Conservation (phyloP, 2,888 invertebrate species). For the Kuschelorhynchus macadamiae region DNA sequence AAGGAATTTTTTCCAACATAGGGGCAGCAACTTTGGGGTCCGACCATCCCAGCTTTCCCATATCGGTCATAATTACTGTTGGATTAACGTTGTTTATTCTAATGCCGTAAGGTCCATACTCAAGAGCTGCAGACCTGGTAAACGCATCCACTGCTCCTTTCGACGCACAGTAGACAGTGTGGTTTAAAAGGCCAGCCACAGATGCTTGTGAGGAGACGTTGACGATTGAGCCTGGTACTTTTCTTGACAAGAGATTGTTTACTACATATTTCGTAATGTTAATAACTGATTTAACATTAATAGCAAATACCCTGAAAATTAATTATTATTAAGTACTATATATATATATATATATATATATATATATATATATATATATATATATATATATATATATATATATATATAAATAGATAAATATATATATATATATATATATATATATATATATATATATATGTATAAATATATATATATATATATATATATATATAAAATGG, state of each 20-base stretch:
- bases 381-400: too few species aligned
- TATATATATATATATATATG: too few species aligned
- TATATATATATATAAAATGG: too few species aligned
- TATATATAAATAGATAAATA: too few species aligned
- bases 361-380: too few species aligned
- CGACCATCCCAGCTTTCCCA: slow-evolving; percentile 88
- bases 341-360: too few species aligned
- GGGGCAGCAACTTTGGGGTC: slow-evolving; percentile 80
- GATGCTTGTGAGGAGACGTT: slow-evolving; percentile 93
- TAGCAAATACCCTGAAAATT: slow-evolving; percentile 79
- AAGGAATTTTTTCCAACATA: slow-evolving; percentile 86
- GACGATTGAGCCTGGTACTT: slow-evolving; percentile 85
- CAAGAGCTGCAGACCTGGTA: slow-evolving; percentile 86
- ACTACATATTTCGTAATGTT: slow-evolving; percentile 89
- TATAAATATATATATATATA: too few species aligned
- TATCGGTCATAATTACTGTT: slow-evolving; percentile 93
- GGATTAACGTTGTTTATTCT: slow-evolving; percentile 95
- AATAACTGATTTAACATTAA: slow-evolving; percentile 89
- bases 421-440: too few species aligned
- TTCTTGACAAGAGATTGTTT: slow-evolving; percentile 79
- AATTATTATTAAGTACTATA: too few species aligned
- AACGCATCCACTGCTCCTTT: slow-evolving; percentile 93
- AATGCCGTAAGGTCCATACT: slow-evolving; percentile 86
- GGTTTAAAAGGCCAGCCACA: slow-evolving; percentile 80
- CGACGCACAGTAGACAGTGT: slow-evolving; percentile 85